phyloP scores from a whole-genome alignment of 2,113 vertebrate species.

The Bungarus multicinctus region DNA sequence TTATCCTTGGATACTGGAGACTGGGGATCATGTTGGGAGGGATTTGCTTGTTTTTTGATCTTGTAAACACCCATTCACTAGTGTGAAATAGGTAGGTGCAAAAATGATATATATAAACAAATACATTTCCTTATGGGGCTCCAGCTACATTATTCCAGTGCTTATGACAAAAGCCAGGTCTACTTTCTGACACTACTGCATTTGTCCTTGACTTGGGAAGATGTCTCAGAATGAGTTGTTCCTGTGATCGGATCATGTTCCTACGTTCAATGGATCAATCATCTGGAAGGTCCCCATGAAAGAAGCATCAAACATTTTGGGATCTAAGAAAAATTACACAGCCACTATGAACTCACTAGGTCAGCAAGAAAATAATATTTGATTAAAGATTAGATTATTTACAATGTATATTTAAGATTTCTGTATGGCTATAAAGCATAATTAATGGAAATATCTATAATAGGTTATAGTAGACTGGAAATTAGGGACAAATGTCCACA shows the following conservation, averaged over 20 bases:
- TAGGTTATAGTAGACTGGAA: constrained; percentile 11
- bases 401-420: constrained; percentile 13
- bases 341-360: constrained; percentile 11
- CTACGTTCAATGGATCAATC: neutral
- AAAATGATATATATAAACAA: neutral
- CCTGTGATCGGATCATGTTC: neutral
- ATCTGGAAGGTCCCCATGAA: neutral
- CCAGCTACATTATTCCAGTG: neutral
- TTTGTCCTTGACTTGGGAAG: neutral
- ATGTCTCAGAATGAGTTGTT: neutral
- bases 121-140: neutral
- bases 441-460: constrained; percentile 18
- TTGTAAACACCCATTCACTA: neutral
- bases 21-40: neutral
- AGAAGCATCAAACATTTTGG: neutral
- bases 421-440: neutral
- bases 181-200: neutral
- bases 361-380: constrained; percentile 33
- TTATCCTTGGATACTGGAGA: neutral
- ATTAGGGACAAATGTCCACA: neutral
- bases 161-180: neutral
- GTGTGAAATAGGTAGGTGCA: neutral
- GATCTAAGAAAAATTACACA: constrained; percentile 1
- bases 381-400: constrained; percentile 5
- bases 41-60: neutral